A percentile compares a stretch with the other conserved stretches of the same genome.
Conservation (phyloP, 1,140 invertebrate genomes). For the Hirudo medicinalis region DNA sequence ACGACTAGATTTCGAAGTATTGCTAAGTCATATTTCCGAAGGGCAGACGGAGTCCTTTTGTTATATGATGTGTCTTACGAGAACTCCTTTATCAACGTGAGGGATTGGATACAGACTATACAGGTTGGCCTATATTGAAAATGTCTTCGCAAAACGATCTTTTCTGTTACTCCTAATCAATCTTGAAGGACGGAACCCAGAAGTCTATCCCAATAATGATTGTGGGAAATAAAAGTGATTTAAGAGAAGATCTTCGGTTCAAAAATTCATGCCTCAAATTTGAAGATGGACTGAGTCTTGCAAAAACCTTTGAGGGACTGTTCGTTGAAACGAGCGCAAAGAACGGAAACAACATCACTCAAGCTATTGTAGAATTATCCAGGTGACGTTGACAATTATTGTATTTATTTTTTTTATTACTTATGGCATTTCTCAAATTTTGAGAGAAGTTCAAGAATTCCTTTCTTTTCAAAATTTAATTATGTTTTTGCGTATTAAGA, state of each 20-base stretch:
- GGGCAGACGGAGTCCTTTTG: constrained; percentile 38
- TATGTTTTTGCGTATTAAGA: too few relatives aligned
- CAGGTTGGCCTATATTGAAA: constrained; percentile 27
- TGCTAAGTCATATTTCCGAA: constrained; percentile 39
- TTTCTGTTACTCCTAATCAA: constrained; percentile 3
- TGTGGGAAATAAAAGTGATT: constrained; percentile 48
- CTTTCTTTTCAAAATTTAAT: constrained; percentile 11
- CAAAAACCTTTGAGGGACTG: constrained; percentile 28
- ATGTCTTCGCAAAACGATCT: not conserved
- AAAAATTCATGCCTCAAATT: constrained; percentile 26
- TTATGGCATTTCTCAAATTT: too few relatives aligned
- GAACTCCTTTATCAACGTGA: constrained; percentile 36
- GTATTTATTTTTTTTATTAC: too few relatives aligned
- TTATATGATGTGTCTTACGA: constrained; percentile 40
- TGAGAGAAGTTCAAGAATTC: too few relatives aligned
- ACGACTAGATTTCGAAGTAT: constrained; percentile 37
- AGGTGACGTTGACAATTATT: constrained; percentile 30
- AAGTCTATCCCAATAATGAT: constrained; percentile 45
- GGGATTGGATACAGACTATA: constrained; percentile 39
- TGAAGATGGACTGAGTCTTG: constrained; percentile 35
- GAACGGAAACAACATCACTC: constrained; percentile 43
- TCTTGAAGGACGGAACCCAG: constrained; percentile 31
- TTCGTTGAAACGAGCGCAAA: constrained; percentile 43
- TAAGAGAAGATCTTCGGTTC: constrained; percentile 31
- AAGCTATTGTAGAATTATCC: constrained; percentile 42